These are phyloP conservation scores for Cydia fagiglandana DNA, from an alignment of 1,140 invertebrate genomes.

Conservation along the genomic window DNA sequence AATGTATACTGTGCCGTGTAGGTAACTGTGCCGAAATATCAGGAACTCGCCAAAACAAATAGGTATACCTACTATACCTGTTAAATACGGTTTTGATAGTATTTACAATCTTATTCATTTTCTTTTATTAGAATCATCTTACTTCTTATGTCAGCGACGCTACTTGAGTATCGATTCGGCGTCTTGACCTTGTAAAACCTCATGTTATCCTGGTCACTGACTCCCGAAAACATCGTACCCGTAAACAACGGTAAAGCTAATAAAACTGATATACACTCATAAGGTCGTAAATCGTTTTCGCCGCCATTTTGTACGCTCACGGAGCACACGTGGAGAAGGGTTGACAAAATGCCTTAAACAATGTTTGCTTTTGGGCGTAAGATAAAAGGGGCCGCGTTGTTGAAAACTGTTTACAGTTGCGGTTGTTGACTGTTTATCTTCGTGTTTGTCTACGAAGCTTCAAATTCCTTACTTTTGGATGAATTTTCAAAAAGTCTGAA, in stretches of 20 bases:
- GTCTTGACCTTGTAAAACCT: neutral
- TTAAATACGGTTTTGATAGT: no score
- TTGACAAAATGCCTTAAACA: conserved; percentile 20
- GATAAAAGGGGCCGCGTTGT: neutral
- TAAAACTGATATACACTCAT: conserved; percentile 5
- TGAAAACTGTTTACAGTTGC: neutral
- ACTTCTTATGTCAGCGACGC: neutral
- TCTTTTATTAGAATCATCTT: no score
- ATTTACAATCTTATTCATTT: no score
- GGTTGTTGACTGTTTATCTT: no score
- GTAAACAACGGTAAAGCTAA: conserved; percentile 6
- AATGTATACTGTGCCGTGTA: no score
- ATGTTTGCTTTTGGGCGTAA: conserved; percentile 6
- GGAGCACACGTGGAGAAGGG: conserved; percentile 11
- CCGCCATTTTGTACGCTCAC: neutral
- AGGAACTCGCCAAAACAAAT: no score
- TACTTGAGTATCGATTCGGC: neutral
- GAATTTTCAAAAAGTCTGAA: no score
- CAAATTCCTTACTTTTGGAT: no score
- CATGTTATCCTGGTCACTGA: conserved; percentile 8
- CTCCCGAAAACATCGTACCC: neutral
- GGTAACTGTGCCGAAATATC: no score
- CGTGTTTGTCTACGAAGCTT: no score
- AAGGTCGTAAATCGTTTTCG: neutral
- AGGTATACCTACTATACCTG: no score